Percentiles rank a stretch among this genome's conserved stretches.
Evolutionary conservation across 2,797 vertebrate species (phyloP).

Genomic region (Choloepus didactylus): DNA sequence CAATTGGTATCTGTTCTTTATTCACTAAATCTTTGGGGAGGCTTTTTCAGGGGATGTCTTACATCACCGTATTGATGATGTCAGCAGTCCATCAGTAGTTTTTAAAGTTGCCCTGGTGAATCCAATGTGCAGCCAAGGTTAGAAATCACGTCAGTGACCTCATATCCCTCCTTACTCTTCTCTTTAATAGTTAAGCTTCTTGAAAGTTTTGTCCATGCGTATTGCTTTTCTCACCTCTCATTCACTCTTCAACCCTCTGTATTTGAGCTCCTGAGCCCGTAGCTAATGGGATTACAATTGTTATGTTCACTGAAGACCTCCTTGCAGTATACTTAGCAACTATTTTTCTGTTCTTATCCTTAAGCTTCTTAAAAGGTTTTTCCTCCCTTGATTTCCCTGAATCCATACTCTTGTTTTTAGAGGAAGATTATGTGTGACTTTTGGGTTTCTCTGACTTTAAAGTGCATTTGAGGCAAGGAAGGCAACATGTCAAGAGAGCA

Average conservation of each 20-base stretch:
- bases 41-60: too few species aligned
- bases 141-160: neutral
- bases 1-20: too few species aligned
- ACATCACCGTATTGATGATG: too few species aligned
- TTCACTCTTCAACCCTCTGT: neutral
- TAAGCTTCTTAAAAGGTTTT: neutral
- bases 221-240: neutral
- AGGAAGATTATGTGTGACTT: neutral
- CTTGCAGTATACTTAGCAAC: neutral
- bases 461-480: neutral
- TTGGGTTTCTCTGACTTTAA: conserved; percentile 10
- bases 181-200: neutral
- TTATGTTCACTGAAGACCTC: neutral
- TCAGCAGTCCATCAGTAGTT: too few species aligned
- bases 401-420: neutral
- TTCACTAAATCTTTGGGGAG: too few species aligned
- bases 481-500: neutral
- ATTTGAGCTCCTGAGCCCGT: neutral
- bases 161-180: neutral
- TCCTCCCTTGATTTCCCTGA: neutral
- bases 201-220: neutral
- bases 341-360: neutral
- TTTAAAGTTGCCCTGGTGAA: neutral
- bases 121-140: neutral
- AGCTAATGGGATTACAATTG: neutral